Evolutionary conservation across 2,113 vertebrate species (phyloP).

Genomic region (Tetraodon nigroviridis): DNA sequence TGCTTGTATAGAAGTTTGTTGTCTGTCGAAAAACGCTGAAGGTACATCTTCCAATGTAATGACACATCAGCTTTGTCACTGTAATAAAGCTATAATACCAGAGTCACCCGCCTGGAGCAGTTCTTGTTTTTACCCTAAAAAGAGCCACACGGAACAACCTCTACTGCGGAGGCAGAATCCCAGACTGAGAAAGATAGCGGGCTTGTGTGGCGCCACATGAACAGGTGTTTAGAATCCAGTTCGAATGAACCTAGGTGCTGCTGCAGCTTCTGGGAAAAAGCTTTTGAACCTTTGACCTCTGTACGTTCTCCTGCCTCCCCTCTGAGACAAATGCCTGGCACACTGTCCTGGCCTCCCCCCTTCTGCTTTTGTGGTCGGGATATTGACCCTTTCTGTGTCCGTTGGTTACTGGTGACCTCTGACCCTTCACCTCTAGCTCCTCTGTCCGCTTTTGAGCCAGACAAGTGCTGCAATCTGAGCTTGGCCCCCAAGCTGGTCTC

Average conservation of each 20-base stretch:
- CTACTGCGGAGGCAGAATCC: no score
- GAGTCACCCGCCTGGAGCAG: background rate
- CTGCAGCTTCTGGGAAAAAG: background rate
- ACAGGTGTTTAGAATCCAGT: background rate
- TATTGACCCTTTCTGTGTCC: constrained; percentile 17
- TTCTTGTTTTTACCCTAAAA: background rate
- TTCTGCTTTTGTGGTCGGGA: constrained; percentile 21
- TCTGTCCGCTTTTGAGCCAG: constrained; percentile 27
- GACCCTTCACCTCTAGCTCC: constrained; percentile 37
- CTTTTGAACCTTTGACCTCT: background rate
- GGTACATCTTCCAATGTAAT: constrained; percentile 68
- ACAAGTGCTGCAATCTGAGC: constrained; percentile 36
- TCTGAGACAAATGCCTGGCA: background rate
- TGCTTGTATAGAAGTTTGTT: constrained; percentile 18
- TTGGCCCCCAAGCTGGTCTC: background rate
- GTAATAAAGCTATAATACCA: constrained; percentile 69
- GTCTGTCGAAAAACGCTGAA: constrained; percentile 45
- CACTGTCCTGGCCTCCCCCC: background rate
- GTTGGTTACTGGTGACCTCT: constrained; percentile 15
- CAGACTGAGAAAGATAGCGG: no score
- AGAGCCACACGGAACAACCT: no score
- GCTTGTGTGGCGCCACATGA: no score
- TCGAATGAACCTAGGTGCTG: background rate
- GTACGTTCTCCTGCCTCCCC: background rate
- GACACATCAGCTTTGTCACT: constrained; percentile 53